These are phyloP conservation scores for Hormaphis cornu DNA, from an alignment of 1,140 invertebrate species.

Conservation along the genomic window DNA sequence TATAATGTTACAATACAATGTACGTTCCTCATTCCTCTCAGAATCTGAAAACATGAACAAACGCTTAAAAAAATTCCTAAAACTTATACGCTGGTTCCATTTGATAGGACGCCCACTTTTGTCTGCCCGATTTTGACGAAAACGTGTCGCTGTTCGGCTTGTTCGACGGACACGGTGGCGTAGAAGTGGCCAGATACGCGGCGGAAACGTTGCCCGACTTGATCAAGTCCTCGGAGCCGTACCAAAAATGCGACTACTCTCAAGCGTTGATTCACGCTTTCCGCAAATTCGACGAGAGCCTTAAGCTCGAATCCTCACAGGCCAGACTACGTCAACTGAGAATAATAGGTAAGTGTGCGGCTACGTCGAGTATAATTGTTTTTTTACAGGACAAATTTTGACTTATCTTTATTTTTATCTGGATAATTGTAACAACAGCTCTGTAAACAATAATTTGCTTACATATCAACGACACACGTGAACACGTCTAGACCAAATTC, in stretches of 20 bases:
- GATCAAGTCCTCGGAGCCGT: constrained; percentile 70
- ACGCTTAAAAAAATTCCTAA: neutral
- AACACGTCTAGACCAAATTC: no score
- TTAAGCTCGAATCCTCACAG: constrained; percentile 41
- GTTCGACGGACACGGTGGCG: constrained; percentile 95
- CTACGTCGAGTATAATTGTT: no score
- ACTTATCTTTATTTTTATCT: no score
- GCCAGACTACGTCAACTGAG: neutral
- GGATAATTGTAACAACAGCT: no score
- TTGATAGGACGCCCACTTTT: constrained; percentile 89
- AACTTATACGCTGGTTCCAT: constrained; percentile 9
- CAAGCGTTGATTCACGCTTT: constrained; percentile 79
- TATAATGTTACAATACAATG: no score
- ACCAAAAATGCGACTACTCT: constrained; percentile 63
- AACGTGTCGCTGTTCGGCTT: constrained; percentile 84
- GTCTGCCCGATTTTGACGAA: constrained; percentile 73
- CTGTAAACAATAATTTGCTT: no score
- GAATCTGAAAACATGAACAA: no score
- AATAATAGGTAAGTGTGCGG: no score
- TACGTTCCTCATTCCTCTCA: no score
- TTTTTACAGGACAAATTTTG: no score
- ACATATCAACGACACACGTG: no score
- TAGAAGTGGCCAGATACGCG: constrained; percentile 88
- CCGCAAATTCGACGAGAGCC: constrained; percentile 77
- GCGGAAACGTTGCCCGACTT: constrained; percentile 79